Percentiles rank a stretch among this genome's conserved stretches.
phyloP scores from a whole-genome alignment of 2,797 vertebrate genomes.

The Artibeus jamaicensis region DNA sequence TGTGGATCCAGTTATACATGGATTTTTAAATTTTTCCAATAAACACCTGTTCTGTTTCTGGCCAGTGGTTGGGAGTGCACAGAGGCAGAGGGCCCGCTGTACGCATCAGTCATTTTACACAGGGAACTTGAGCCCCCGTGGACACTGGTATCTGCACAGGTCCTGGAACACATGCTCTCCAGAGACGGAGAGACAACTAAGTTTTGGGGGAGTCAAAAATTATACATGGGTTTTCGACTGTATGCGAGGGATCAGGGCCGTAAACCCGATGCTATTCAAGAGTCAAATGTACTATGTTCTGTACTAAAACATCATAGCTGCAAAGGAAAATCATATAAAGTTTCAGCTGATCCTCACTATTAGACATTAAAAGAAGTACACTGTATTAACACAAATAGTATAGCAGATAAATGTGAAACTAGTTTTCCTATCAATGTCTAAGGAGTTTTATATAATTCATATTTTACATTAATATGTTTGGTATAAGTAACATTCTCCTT shows the following conservation, averaged over 20 bases:
- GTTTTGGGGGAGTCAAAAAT: not conserved
- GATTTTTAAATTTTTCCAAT: not conserved
- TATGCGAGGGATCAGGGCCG: not conserved
- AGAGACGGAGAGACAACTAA: not conserved
- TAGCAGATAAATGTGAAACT: not conserved
- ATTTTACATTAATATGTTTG: not conserved
- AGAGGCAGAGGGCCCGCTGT: not conserved
- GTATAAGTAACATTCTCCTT: not conserved
- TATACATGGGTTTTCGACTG: not conserved
- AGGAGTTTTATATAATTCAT: constrained; percentile 1
- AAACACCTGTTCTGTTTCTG: not conserved
- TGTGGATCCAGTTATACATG: not conserved
- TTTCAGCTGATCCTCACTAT: not conserved
- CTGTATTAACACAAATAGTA: not conserved
- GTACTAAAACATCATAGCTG: not conserved
- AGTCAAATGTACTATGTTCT: not conserved
- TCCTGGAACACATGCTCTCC: not conserved
- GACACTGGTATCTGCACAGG: not conserved
- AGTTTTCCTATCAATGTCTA: not conserved
- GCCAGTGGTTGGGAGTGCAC: not conserved
- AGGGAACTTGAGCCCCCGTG: too few species aligned
- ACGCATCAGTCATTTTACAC: not conserved
- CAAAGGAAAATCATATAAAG: not conserved
- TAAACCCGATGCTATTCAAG: not conserved
- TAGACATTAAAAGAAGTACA: not conserved